These are phyloP conservation scores for Euzophera pinguis DNA, from an alignment of 2,888 invertebrate genomes.

Conservation along the genomic window DNA sequence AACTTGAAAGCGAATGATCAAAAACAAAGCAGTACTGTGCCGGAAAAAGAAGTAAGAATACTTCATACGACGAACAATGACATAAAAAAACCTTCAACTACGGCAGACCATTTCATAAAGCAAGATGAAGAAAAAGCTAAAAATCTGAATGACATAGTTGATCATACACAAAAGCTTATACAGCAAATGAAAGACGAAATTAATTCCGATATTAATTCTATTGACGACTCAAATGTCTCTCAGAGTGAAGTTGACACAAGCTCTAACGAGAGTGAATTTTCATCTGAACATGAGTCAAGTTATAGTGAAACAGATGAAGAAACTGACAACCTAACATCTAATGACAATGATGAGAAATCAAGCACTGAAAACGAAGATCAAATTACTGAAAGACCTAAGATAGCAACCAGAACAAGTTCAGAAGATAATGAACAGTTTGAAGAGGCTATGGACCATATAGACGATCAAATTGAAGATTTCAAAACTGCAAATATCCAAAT, in stretches of 20 bases:
- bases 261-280: conserved; percentile 44
- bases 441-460: conserved; percentile 71
- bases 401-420: conserved; percentile 55
- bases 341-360: conserved; percentile 57
- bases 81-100: not conserved
- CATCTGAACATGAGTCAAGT: conserved; percentile 65
- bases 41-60: not conserved
- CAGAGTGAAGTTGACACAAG: conserved; percentile 66
- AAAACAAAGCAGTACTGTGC: not conserved
- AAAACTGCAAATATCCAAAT: conserved; percentile 65
- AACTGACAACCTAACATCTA: conserved; percentile 58
- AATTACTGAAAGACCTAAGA: conserved; percentile 18
- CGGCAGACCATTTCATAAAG: not conserved
- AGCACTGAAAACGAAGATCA: conserved; percentile 41
- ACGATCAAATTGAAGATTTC: conserved; percentile 58
- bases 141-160: conserved; percentile 76
- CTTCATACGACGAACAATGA: not conserved
- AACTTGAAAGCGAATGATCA: not conserved
- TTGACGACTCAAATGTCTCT: conserved; percentile 61
- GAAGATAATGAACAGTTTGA: conserved; percentile 73
- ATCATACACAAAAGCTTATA: conserved; percentile 80
- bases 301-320: conserved; percentile 66
- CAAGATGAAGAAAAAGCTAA: conserved; percentile 47
- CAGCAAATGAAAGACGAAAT: conserved; percentile 84
- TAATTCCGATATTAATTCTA: conserved; percentile 79